Evolutionary conservation across 1,140 invertebrate genomes (phyloP), one percentile per base, ranked within the genome.

Genomic region (Brachionus koreanus): DNA sequence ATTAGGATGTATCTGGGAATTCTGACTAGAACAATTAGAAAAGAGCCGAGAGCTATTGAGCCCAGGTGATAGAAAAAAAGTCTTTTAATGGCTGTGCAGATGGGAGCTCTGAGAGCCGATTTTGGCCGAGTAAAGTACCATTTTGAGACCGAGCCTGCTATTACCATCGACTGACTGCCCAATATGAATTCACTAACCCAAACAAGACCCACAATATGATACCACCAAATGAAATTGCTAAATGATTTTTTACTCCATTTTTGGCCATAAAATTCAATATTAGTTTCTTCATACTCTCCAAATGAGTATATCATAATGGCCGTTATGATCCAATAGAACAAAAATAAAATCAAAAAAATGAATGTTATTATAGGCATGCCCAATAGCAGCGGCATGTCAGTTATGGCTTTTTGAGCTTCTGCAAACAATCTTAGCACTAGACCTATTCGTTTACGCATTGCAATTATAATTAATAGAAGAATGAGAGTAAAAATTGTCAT

Each of bases 51-150:
- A 0, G 95, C 95, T 0, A 95, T 93, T 1, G 94, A 95, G 12
- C 95, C 95, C 83, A 96, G 88, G 88, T 97, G 94, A 86, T 95
- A 96, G 83, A 93, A 92, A 1, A 95, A 84, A 13, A 96, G 88
- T 85, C 93, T 93, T 10, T 87, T 85, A 10, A 91, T 90, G 61
- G 91, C 91, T 5, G 85, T 89, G 3, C 87, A 83, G 19, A 88
- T 85, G 0, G 93, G 91, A 69, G 89, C 88, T 0, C 88, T 88
- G 12, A 94, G 84, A 5, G 88, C 85, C 5, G 86, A 88, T 86
- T 93, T 94, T 81, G 93, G 89, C 84, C 92, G 91, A 0, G 95
- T 95, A 95, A 96, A 98, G 87, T 98, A 98, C 93, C 96, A 98
- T 0, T 93, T 93, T 29, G 95, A 90, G 87, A 92, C 92, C 0